Evolutionary conservation across 2,888 invertebrate genomes (phyloP), one percentile per base, ranked within the genome.

Genomic region (Nemurella pictetii): DNA sequence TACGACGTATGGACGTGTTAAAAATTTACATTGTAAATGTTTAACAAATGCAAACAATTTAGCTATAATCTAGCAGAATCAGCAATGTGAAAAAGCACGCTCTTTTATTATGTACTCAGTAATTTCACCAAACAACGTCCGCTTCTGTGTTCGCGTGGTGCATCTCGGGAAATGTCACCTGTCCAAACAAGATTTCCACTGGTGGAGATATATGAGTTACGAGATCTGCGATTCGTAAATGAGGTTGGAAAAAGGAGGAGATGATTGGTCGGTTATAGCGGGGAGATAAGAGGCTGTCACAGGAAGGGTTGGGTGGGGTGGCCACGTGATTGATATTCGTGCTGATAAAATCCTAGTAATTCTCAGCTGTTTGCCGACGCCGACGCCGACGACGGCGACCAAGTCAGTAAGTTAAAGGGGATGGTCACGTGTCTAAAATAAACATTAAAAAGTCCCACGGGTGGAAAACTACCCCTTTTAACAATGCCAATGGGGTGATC

Each of bases 361-460:
- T 78, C 78, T 29, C 78, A 78, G 78, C 78, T 78, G 78, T 78
- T 78, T 29, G n/a, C 78, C 29, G 55, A 55, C 9, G 55, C 20
- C 9, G 55, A 55, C 55, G 55, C 9, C 55, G 35, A 12, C 35
- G 55, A 55, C 55, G 55, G 20, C 55, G 15, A 55, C 55, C 30
- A 5, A 78, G 78, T 28, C 28, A 78, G 78, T 78, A 29, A 78
- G 30, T 28, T 28, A 29, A 29, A 78, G 78, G 78, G 30, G 78
- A 29, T 28, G 28, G 29, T 27, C 78, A 78, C 78, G 78, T 78
- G 78, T 12, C 78, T 78, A 28, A 78, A 78, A 78, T 78, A 78
- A 78, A 78, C 28, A 78, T 27, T 74, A 78, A 78, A 78, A 78
- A 78, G 29, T 78, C 78, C 78, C 78, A 78, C 78, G 78, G 78